These are phyloP conservation scores for Macaca nemestrina DNA, from an alignment of 2,113 vertebrate genomes.

Conservation along the genomic window DNA sequence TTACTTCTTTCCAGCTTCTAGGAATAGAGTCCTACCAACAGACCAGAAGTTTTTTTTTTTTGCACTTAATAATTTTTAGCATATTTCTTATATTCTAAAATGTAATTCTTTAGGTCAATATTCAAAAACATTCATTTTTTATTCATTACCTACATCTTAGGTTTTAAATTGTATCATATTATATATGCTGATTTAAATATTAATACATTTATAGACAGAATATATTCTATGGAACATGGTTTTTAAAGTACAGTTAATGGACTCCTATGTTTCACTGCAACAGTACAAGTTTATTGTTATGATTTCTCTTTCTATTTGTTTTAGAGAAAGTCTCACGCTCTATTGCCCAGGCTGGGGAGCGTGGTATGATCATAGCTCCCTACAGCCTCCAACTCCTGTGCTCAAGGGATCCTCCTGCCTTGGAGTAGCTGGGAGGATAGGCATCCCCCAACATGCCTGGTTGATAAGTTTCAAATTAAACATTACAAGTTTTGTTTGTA, in stretches of 20 bases:
- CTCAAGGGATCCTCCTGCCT: neutral
- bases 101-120: neutral
- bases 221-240: neutral
- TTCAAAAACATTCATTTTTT: neutral
- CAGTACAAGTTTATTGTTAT: neutral
- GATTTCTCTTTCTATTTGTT: neutral
- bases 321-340: neutral
- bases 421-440: neutral
- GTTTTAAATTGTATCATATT: neutral
- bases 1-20: neutral
- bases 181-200: neutral
- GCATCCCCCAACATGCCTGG: too few relatives aligned
- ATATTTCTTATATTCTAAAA: neutral
- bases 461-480: neutral
- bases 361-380: neutral
- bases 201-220: neutral
- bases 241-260: neutral
- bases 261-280: neutral
- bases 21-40: neutral
- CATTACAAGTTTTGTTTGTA: neutral
- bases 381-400: neutral
- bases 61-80: neutral
- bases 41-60: neutral
- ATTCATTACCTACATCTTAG: neutral
- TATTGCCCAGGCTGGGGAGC: neutral